These are phyloP conservation scores for Platypus cylindrus DNA, from an alignment of 2,888 invertebrate genomes.

Conservation along the genomic window DNA sequence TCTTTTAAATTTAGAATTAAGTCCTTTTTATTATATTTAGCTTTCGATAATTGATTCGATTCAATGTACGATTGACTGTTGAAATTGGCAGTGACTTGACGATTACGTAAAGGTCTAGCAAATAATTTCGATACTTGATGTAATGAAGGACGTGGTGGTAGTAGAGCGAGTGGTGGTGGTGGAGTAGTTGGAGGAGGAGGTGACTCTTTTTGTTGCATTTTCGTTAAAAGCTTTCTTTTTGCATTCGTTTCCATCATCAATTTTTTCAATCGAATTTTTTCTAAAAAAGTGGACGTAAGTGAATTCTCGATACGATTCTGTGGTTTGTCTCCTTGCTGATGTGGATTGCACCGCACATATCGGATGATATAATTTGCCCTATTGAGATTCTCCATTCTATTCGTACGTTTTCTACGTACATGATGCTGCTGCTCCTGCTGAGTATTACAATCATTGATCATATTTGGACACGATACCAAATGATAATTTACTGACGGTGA, in stretches of 20 bases:
- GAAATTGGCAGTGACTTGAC: too few species aligned
- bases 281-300: constrained; percentile 23
- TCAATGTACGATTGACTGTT: constrained; percentile 12
- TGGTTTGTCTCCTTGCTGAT: constrained; percentile 3
- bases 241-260: constrained; percentile 5
- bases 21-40: too few species aligned
- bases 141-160: too few species aligned
- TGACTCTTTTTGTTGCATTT: constrained; percentile 16
- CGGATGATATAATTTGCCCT: constrained; percentile 14
- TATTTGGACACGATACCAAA: too few species aligned
- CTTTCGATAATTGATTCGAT: too few species aligned
- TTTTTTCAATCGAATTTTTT: constrained; percentile 17
- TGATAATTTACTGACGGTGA: too few species aligned
- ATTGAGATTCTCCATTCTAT: constrained; percentile 4
- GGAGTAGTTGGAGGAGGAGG: constrained; percentile 7
- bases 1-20: constrained; percentile 7
- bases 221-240: constrained; percentile 12
- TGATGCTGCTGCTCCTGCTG: constrained; percentile 4
- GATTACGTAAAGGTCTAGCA: too few species aligned
- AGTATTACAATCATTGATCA: too few species aligned
- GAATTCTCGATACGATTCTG: constrained; percentile 11
- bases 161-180: too few species aligned
- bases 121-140: too few species aligned
- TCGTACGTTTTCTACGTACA: constrained; percentile 5
- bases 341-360: too few species aligned